Evolutionary conservation across 2,888 invertebrate species (phyloP), one percentile per base, ranked within the genome.

Genomic region (Apomyelois bistriatella): DNA sequence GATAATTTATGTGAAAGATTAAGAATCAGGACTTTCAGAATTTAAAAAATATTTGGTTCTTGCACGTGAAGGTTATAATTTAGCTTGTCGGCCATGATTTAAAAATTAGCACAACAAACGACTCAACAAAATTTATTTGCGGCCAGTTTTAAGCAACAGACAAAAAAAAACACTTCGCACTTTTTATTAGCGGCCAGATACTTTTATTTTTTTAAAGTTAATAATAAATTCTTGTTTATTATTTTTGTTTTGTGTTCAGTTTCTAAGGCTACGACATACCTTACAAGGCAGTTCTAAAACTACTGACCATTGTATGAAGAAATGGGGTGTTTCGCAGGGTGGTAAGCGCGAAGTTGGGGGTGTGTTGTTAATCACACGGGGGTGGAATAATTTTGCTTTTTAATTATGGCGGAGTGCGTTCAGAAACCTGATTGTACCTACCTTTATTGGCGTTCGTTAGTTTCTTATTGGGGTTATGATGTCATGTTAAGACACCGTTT

Each of bases 321-420:
- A 86, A 79, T 68, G 71, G 78, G 83, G 78, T 68, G 70, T 63
- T 51, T 57, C 38, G 48, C 57, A 67, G 71, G 74, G 64, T 42
- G 32, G 51, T 17, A 42, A 42, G 64, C 56, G 57, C 53, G 52
- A 60, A 51, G 53, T 58, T 61, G 53, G 68, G 75, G 75, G 78
- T 69, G 70, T 63, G 72, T 69, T 67, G 76, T 84, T 85, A 85
- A 87, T 86, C 84, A 86, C 79, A 66, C 58, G 64, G 72, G n/a
- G 82, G 85, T 81, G 85, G 86, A 85, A 86, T 86, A 85, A 84
- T 85, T 83, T 85, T 82, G 81, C 81, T 84, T 89, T 86, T 88
- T 89, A 87, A 89, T 88, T 87, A 85, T 73, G 73, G 70, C 69
- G 66, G 69, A 78, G 85, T 85, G 87, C 85, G 85, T 86, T 84